These are phyloP conservation scores for Rhinogobio ventralis DNA, from an alignment of 2,797 vertebrate species.

Conservation along the genomic window DNA sequence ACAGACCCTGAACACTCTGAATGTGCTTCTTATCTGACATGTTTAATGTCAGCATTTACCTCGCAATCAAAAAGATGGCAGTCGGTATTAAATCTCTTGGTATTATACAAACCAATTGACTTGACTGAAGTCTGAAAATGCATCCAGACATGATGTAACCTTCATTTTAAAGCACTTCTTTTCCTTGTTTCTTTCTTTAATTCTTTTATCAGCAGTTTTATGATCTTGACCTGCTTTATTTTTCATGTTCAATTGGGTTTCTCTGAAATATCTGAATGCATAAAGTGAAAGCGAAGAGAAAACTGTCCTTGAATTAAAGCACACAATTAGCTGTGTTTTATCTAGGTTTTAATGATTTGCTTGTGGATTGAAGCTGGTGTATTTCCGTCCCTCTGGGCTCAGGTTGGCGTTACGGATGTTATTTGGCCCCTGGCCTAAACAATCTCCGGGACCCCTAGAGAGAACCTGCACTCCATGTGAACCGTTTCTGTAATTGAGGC, in stretches of 20 bases:
- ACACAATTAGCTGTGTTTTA: constrained; percentile 6
- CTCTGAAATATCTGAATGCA: constrained; percentile 9
- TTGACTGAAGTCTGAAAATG: not conserved
- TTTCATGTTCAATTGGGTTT: not conserved
- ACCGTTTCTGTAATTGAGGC: not conserved
- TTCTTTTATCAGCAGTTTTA: too few species aligned
- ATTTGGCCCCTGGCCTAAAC: constrained; percentile 20
- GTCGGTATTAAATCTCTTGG: not conserved
- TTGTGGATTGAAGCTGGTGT: not conserved
- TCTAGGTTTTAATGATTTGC: constrained; percentile 16
- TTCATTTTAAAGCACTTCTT: not conserved
- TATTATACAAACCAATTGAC: not conserved
- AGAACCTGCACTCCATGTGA: constrained; percentile 24
- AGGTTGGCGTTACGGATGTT: not conserved
- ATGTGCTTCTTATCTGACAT: too few species aligned
- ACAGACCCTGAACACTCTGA: too few species aligned
- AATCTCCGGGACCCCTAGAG: constrained; percentile 6
- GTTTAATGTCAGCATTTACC: not conserved
- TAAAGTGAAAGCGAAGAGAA: not conserved
- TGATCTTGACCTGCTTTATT: constrained; percentile 2
- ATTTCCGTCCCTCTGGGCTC: constrained; percentile 17
- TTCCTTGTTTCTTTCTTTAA: not conserved
- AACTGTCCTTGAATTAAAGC: constrained; percentile 19
- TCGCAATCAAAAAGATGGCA: not conserved
- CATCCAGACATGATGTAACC: constrained; percentile 1